Percentiles rank a stretch among this genome's conserved stretches.
Evolutionary conservation across 1,140 invertebrate species (phyloP).

Genomic region (Dryas iulia): DNA sequence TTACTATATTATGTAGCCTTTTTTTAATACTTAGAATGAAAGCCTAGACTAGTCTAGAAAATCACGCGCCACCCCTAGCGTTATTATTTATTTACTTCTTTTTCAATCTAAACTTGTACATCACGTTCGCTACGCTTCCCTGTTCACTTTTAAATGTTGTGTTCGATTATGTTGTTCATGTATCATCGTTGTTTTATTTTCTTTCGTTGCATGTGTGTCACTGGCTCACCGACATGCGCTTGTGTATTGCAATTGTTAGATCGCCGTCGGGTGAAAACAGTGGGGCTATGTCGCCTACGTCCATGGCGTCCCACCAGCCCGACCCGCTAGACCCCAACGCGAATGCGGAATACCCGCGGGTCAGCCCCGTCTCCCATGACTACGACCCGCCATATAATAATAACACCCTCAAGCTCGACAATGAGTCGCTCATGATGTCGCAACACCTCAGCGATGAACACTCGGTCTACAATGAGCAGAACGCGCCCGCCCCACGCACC

Average conservation of each 20-base stretch:
- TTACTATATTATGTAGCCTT: slow-evolving; percentile 6
- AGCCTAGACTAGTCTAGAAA: slow-evolving; percentile 24
- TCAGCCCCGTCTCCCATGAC: slow-evolving; percentile 68
- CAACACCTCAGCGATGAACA: slow-evolving; percentile 67
- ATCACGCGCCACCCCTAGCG: slow-evolving; percentile 24
- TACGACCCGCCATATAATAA: slow-evolving; percentile 73
- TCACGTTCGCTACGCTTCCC: slow-evolving; percentile 44
- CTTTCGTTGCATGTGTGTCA: slow-evolving; percentile 72
- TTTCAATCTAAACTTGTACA: slow-evolving; percentile 13
- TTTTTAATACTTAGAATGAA: slow-evolving; percentile 1
- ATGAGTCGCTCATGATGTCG: slow-evolving; percentile 73
- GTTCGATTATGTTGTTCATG: slow-evolving; percentile 56
- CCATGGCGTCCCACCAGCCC: slow-evolving; percentile 51
- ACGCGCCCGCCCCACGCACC: slow-evolving; percentile 41
- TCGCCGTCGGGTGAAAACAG: slow-evolving; percentile 67
- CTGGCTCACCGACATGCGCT: slow-evolving; percentile 73
- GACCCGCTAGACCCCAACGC: slow-evolving; percentile 58
- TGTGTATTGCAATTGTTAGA: slow-evolving; percentile 69
- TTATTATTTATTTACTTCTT: slow-evolving; percentile 27
- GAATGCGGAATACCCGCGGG: slow-evolving; percentile 62
- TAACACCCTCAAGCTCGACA: slow-evolving; percentile 74
- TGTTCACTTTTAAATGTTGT: slow-evolving; percentile 46
- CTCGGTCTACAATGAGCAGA: slow-evolving; percentile 56
- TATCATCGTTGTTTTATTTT: slow-evolving; percentile 55
- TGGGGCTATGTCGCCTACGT: slow-evolving; percentile 73